Evolutionary conservation across 2,113 vertebrate genomes (phyloP).

Genomic region (Eurystomus gularis): DNA sequence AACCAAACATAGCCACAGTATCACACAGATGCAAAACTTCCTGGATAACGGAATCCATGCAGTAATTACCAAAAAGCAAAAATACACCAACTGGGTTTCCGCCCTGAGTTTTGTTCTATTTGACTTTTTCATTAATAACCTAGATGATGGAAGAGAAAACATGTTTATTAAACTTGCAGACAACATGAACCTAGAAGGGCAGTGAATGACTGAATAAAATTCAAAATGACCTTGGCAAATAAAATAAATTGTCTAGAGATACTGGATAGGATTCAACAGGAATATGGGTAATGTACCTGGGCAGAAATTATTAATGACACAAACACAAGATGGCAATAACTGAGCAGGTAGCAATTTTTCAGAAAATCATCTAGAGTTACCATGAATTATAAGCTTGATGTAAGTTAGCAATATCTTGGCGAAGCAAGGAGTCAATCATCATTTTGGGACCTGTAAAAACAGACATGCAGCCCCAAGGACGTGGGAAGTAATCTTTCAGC

Average conservation of each 20-base stretch:
- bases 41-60: not conserved
- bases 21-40: not conserved
- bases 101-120: not conserved
- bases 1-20: not conserved
- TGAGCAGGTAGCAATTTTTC: not conserved
- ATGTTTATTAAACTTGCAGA: constrained; percentile 13
- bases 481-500: not conserved
- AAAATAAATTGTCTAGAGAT: not conserved
- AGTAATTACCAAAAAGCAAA: not conserved
- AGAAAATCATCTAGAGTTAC: not conserved
- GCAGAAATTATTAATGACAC: not conserved
- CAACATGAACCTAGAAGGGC: not conserved
- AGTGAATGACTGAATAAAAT: constrained; percentile 2
- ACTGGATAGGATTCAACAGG: not conserved
- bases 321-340: not conserved
- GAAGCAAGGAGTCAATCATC: not conserved
- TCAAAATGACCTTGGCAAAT: not conserved
- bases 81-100: not conserved
- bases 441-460: not conserved
- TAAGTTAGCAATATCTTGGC: not conserved
- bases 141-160: constrained; percentile 6
- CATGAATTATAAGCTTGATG: not conserved
- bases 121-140: constrained; percentile 7
- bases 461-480: not conserved
- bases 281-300: not conserved